Evolutionary conservation across 2,113 vertebrate genomes (phyloP).

Genomic region (Capreolus pygargus): DNA sequence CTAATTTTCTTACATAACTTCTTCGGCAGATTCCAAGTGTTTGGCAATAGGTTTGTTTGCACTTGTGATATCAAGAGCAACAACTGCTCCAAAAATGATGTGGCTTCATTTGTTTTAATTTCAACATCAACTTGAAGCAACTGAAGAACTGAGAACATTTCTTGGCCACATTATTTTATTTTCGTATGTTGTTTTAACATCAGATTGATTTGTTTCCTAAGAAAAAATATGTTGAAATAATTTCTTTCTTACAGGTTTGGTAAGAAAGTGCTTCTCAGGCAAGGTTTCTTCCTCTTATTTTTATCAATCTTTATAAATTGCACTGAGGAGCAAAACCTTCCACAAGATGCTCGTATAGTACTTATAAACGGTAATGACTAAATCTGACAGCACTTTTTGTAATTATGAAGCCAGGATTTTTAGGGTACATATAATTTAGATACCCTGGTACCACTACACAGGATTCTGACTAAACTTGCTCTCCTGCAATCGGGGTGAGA

Average conservation of each 20-base stretch:
- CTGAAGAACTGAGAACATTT: slow-evolving; percentile 16
- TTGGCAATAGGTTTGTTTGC: slow-evolving; percentile 56
- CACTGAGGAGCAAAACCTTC: neutral
- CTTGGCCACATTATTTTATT: slow-evolving; percentile 36
- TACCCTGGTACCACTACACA: neutral
- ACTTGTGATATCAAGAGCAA: slow-evolving; percentile 55
- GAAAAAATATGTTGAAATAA: slow-evolving; percentile 14
- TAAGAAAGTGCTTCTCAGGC: neutral
- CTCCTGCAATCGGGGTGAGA: neutral
- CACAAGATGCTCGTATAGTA: neutral
- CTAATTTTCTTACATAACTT: slow-evolving; percentile 52
- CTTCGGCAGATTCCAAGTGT: slow-evolving; percentile 51
- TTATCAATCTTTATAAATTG: neutral
- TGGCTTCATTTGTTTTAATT: slow-evolving; percentile 54
- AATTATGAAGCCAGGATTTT: neutral
- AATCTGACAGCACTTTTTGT: neutral
- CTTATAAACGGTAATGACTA: neutral
- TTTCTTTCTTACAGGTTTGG: neutral
- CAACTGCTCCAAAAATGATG: slow-evolving; percentile 40
- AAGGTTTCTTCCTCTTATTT: neutral
- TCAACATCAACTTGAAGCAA: slow-evolving; percentile 56
- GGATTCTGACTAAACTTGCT: neutral
- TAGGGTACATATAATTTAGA: neutral
- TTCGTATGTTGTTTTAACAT: slow-evolving; percentile 26
- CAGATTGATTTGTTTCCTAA: neutral